Evolutionary conservation across 2,797 vertebrate genomes (phyloP), one percentile per base, ranked within the genome.

Genomic region (Helostoma temminkii): DNA sequence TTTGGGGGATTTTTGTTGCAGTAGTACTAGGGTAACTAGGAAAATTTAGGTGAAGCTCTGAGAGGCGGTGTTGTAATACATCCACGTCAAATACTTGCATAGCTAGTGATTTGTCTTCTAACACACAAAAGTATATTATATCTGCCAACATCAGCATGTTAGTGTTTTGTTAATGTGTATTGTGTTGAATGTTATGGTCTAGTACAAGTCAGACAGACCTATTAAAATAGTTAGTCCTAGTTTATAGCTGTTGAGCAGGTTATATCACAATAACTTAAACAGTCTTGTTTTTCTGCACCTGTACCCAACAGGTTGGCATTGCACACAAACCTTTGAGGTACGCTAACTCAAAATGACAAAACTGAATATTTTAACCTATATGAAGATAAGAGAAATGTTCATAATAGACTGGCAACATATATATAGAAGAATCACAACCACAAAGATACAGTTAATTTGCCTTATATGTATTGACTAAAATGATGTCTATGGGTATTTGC

Each of bases 391-490:
- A 25, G 11, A 22, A 4, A 12, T 42, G 7, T 50, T 49, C n/a
- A 19, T 28, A 49, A 34, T 30, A 15, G 34, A 45, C 12, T 36
- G 34, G 11, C 10, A 54, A 47, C 16, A 25, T 28, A 48, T 49
- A 15, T 46, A n/a, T 39, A 49, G 8, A 21, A 1, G 7, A 58
- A 18, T 22, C 48, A 43, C 32, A 25, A 41, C 10, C 25, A 65
- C 21, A 57, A 60, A 39, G 5, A 39, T 3, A 10, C 2, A 24
- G 60, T 70, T 39, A 34, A 61, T 72, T 66, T 65, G 62, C 32
- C n/a, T 59, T 68, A 19, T 56, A 49, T 5, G 14, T 57, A 76
- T 62, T 52, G 67, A 66, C 73, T 48, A 37, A 67, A 75, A 63
- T 47, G 48, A 37, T 56, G 28, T 56, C 48, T 57, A 48, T 39